These are phyloP conservation scores for Amphipoea oculea DNA, from an alignment of 2,888 invertebrate species.

Conservation along the genomic window DNA sequence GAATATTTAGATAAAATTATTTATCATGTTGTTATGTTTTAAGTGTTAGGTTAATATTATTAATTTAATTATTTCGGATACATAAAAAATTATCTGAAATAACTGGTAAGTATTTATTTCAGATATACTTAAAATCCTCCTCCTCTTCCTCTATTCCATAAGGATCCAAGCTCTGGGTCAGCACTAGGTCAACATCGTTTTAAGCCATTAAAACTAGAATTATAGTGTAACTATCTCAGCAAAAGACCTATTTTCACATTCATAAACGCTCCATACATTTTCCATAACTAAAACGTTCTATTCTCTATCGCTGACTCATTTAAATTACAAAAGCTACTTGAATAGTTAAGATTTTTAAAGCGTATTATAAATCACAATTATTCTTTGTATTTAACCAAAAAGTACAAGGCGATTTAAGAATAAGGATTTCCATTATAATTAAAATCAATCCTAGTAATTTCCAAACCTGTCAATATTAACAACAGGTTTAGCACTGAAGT, in stretches of 20 bases:
- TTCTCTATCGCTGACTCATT: neutral
- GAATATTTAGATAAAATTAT: no score
- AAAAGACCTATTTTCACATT: conserved; percentile 32
- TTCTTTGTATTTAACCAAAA: neutral
- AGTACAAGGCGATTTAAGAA: neutral
- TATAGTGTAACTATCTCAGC: conserved; percentile 21
- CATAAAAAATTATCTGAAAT: neutral
- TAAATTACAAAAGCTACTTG: conserved; percentile 16
- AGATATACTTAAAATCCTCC: neutral
- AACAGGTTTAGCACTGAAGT: conserved; percentile 19
- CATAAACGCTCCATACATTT: conserved; percentile 27
- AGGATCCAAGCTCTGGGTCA: neutral
- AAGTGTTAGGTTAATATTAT: neutral
- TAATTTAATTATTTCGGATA: neutral
- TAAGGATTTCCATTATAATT: conserved; percentile 18
- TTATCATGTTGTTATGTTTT: no score
- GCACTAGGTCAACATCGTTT: conserved; percentile 19
- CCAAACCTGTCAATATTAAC: conserved; percentile 21
- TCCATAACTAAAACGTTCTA: conserved; percentile 13
- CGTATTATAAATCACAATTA: neutral
- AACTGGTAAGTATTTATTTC: neutral
- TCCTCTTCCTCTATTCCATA: neutral
- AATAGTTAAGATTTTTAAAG: neutral
- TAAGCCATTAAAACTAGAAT: conserved; percentile 18
- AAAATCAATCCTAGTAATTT: conserved; percentile 3